These are phyloP conservation scores for Loripinus fragilis DNA, from an alignment of 2,888 invertebrate species.

Conservation along the genomic window DNA sequence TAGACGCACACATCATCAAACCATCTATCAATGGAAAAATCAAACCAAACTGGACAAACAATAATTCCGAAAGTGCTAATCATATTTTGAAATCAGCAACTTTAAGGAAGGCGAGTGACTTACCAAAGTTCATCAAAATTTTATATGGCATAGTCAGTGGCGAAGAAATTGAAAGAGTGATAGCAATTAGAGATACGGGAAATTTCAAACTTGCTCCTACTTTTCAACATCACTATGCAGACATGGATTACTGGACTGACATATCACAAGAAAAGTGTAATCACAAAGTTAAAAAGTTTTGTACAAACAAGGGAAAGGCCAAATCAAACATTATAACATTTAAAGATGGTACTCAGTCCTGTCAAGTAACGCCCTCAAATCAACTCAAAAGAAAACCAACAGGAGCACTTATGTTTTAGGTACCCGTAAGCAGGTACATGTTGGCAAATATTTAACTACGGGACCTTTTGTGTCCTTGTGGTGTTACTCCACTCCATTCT, in stretches of 20 bases:
- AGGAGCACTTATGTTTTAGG: too few relatives aligned
- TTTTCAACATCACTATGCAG: background rate
- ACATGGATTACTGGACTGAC: background rate
- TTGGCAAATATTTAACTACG: too few relatives aligned
- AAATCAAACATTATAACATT: background rate
- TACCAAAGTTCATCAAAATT: background rate
- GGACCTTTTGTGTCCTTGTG: too few relatives aligned
- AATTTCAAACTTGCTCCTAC: background rate
- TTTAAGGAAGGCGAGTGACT: background rate
- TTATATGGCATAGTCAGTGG: background rate
- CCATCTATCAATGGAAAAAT: background rate
- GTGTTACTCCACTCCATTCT: too few relatives aligned
- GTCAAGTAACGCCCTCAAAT: slow-evolving; percentile 9
- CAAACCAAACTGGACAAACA: background rate
- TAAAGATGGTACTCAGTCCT: background rate
- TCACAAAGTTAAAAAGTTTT: background rate
- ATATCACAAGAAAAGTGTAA: background rate
- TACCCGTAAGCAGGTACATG: too few relatives aligned
- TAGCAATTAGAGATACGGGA: background rate
- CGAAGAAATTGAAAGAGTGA: background rate
- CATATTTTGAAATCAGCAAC: background rate
- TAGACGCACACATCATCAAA: background rate
- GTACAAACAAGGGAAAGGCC: background rate
- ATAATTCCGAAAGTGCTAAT: background rate
- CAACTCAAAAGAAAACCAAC: slow-evolving; percentile 19